Conservation (phyloP, 2,797 vertebrate species). For the Etheostoma perlongum region DNA sequence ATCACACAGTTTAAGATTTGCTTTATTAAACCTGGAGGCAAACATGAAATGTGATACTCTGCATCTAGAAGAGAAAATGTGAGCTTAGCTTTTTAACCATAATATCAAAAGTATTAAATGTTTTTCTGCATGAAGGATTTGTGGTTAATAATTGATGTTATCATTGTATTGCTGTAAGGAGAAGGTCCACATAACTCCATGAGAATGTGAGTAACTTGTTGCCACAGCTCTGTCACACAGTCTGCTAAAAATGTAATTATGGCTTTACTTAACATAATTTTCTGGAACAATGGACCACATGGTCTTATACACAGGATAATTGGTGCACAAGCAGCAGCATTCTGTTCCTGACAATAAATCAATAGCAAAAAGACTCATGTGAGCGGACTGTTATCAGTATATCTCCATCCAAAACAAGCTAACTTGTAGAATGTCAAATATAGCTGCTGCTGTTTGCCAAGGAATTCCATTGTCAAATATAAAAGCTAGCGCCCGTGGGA, state of each 20-base stretch:
- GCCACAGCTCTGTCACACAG: slow-evolving; percentile 7
- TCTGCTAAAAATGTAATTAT: slow-evolving; percentile 22
- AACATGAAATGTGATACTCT: slow-evolving; percentile 54
- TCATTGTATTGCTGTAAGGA: background rate
- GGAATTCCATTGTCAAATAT: slow-evolving; percentile 27
- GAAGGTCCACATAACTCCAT: background rate
- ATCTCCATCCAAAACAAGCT: slow-evolving; percentile 13
- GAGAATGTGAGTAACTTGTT: background rate
- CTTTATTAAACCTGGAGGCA: slow-evolving; percentile 69
- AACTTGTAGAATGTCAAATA: slow-evolving; percentile 48
- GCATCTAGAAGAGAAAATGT: slow-evolving; percentile 15
- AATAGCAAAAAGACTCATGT: slow-evolving; percentile 14
- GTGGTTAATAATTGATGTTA: slow-evolving; percentile 4
- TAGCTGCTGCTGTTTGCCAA: slow-evolving; percentile 30
- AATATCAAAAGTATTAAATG: slow-evolving; percentile 2
- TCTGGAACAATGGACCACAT: slow-evolving; percentile 17
- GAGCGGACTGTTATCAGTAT: slow-evolving; percentile 20
- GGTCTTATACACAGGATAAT: slow-evolving; percentile 2
- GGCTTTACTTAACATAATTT: slow-evolving; percentile 9
- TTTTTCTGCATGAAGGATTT: background rate
- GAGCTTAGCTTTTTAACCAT: slow-evolving; percentile 2
- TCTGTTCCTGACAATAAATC: slow-evolving; percentile 17
- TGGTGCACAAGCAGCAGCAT: slow-evolving; percentile 27
- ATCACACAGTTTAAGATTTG: slow-evolving; percentile 66
- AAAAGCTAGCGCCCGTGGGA: background rate